Percentiles rank a stretch among this genome's conserved stretches.
phyloP scores from a whole-genome alignment of 2,888 invertebrate genomes.

The Salticus scenicus region DNA sequence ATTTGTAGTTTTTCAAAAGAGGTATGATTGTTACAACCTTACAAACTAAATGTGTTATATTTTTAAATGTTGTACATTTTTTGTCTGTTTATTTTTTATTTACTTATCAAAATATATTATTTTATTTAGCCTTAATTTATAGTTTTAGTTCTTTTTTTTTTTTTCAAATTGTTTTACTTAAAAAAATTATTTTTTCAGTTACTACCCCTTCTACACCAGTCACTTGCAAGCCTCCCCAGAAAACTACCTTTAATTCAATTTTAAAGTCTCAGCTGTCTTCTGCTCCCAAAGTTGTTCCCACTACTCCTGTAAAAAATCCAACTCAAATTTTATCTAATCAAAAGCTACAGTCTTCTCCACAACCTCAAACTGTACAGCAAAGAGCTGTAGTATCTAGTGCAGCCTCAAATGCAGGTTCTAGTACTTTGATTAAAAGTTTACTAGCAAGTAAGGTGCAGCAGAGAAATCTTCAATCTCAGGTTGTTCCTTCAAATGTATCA shows the following conservation, averaged over 20 bases:
- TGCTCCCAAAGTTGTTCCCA: conserved; percentile 73
- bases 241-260: conserved; percentile 77
- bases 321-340: neutral
- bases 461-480: conserved; percentile 53
- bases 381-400: conserved; percentile 74
- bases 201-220: neutral
- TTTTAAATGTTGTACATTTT: too few relatives aligned
- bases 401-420: conserved; percentile 78
- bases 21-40: too few relatives aligned
- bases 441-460: conserved; percentile 90
- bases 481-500: conserved; percentile 25
- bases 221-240: neutral
- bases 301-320: conserved; percentile 13
- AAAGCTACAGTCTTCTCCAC: neutral
- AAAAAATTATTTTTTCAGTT: too few relatives aligned
- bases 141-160: too few relatives aligned
- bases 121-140: too few relatives aligned
- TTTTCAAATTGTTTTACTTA: too few relatives aligned
- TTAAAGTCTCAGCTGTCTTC: conserved; percentile 88
- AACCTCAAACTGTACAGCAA: neutral
- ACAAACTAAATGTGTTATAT: too few relatives aligned
- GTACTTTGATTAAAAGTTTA: conserved; percentile 93
- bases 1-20: too few relatives aligned
- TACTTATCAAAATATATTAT: too few relatives aligned
- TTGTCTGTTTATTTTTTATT: too few relatives aligned